Evolutionary conservation across 1,140 invertebrate genomes (phyloP).

Genomic region (Tyrophagus putrescentiae): DNA sequence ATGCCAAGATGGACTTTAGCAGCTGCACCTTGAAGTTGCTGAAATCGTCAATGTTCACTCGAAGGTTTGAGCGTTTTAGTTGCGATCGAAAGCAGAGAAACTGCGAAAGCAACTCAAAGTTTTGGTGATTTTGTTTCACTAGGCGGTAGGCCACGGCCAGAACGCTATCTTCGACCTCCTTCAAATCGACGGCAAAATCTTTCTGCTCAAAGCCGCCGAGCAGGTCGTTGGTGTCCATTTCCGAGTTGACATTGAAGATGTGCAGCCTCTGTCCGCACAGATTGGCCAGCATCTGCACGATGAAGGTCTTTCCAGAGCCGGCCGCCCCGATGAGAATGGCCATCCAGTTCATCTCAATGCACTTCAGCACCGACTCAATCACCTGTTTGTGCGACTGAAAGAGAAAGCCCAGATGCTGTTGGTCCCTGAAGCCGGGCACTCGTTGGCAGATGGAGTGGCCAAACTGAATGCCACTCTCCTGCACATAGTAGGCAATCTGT

Average conservation of each 20-base stretch:
- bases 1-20: no score
- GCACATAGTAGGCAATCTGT: slow-evolving; percentile 34
- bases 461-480: not conserved
- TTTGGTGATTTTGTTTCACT: not conserved
- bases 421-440: slow-evolving; percentile 18
- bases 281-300: slow-evolving; percentile 58
- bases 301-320: slow-evolving; percentile 62
- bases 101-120: not conserved
- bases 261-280: slow-evolving; percentile 55
- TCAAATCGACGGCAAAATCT: slow-evolving; percentile 30
- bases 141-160: not conserved
- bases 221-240: slow-evolving; percentile 87
- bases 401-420: slow-evolving; percentile 35
- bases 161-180: slow-evolving; percentile 16
- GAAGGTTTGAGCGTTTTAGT: not conserved
- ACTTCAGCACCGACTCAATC: slow-evolving; percentile 59
- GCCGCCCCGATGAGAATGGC: slow-evolving; percentile 62
- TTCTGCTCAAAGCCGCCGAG: slow-evolving; percentile 93
- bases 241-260: slow-evolving; percentile 68
- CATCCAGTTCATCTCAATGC: slow-evolving; percentile 80
- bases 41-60: not conserved
- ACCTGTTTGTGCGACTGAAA: slow-evolving; percentile 44
- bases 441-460: slow-evolving; percentile 28
- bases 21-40: no score
- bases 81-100: not conserved